Evolutionary conservation across 2,113 vertebrate species (phyloP), one percentile per base, ranked within the genome.

Genomic region (Sturnus vulgaris): DNA sequence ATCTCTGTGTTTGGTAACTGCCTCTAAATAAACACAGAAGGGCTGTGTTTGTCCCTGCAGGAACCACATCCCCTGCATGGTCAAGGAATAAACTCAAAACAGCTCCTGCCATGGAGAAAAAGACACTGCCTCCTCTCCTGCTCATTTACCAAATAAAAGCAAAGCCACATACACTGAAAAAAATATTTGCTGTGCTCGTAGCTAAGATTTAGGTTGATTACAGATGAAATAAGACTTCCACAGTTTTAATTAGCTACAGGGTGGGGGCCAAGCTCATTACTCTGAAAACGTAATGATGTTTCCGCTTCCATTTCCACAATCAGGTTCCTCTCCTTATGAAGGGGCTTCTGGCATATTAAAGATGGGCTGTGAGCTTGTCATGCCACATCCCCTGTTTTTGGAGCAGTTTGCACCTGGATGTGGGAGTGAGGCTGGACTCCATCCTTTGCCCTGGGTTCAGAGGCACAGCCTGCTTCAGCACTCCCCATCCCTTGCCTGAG

Each of bases 201-300:
- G 73, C 93, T 92, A 28, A 95, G 71, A 82, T 93, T 90, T 91
- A 93, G 88, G 82, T 88, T 93, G 95, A 87, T 94, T 93, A 68
- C 86, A 79, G 64, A 79, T 86, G 92, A 86, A 95, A 91, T 77
- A 87, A 75, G 75, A 71, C 87, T 95, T 82, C 84, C 70, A 82
- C 66, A 63, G 46, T 69, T 95, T 80, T 95, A 93, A 91, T 96
- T 95, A 92, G 73, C 86, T 71, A 27, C 72, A n/a, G 70, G 49
- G 86, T 79, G 77, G 89, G 73, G 84, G 81, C 86, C 70, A 60
- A 61, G 65, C 89, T 92, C 83, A 87, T 91, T 89, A 93, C n/a
- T 82, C 65, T 69, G 86, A 31, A 86, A 93, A 86, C 0, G 23
- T 84, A 60, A 83, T 89, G 88, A 88, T 84, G 89, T 52, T 94